Evolutionary conservation across 2,888 invertebrate species (phyloP), one percentile per base, ranked within the genome.

Genomic region (Craniophora ligustri): DNA sequence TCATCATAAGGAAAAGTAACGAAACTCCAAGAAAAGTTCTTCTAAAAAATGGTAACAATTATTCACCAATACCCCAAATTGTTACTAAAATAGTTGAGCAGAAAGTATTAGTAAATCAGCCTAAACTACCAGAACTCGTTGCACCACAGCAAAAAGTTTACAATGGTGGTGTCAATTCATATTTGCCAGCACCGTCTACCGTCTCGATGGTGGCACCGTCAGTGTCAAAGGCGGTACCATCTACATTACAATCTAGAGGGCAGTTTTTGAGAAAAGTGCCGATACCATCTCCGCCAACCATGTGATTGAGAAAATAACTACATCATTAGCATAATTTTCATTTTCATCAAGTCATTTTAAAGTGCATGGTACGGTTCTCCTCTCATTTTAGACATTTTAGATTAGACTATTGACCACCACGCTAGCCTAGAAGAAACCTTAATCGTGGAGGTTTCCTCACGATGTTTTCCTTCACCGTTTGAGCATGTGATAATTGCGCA

Each of bases 211-310:
- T 81, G 10, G 74, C 78, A 4, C 77, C 38, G 5, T 10, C 30
- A 0, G n/a, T 79, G 0, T 66, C 80, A 0, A 19, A 60, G 1
- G n/a, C 10, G 0, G 28, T 83, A 10, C 82, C 85, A 10, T 72
- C 72, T 0, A 64, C 67, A 0, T 72, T 79, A 1, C 65, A 72
- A 7, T 78, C 79, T 8, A 75, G 68, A 11, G 82, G 85, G 18
- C 79, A 82, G 23, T 85, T 78, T 66, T 75, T 89, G 10, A 89
- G 78, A 48, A 89, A 87, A 53, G 85, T 89, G 5, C 86, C 88
- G 0, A 85, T 89, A 4, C 85, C 26, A 4, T 19, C 87, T 1
- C 90, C 90, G 0, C 90, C 90, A 1, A 78, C 76, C 65, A 77
- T 89, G 31, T 87, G 78, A 72, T 38, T 62, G 10, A 34, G 6